Evolutionary conservation across 2,797 vertebrate genomes (phyloP), one percentile per base, ranked within the genome.

Genomic region (Ataeniobius toweri): DNA sequence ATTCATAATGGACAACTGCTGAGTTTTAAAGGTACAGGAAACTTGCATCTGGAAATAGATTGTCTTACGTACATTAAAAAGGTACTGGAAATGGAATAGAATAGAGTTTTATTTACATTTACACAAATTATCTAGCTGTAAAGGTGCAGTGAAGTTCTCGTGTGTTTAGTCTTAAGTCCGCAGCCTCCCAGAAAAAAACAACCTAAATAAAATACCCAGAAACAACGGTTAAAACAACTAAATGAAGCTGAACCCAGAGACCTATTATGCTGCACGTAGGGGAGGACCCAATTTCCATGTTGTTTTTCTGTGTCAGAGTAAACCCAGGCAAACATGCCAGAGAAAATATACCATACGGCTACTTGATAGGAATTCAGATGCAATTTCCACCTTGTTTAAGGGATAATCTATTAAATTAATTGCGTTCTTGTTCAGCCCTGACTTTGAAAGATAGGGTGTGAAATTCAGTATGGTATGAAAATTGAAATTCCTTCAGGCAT

Each of bases 401-500:
- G 5, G 39, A 68, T n/a, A 44, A 68, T 44, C 10, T 68, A 44
- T 24, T 1, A 68, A 44, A 44, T 44, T 41, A n/a, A 24, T n/a
- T 46, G 10, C 6, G 39, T n/a, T 46, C 12, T 69, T 8, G 41
- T 26, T 48, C 67, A 69, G 13, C 67, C 72, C 26, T 48, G 56
- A 63, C 31, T 31, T 48, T 69, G 26, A 81, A 28, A 58, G 46
- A 75, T 7, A 4, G 8, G 20, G 50, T 44, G 46, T 18, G 36
- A 46, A 8, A 61, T 72, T 6, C 12, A 20, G 16, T 63, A n/a
- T 24, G 5, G 2, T 48, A 50, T 63, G 12, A 36, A 70, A 73
- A 61, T n/a, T 5, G 48, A 5, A 44, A 53, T 85, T 83, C 72
- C 51, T 80, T 39, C 3, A 9, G 24, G 18, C 16, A 48, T 70